Conservation (phyloP, 2,113 vertebrate genomes). For the Sylvia atricapilla region DNA sequence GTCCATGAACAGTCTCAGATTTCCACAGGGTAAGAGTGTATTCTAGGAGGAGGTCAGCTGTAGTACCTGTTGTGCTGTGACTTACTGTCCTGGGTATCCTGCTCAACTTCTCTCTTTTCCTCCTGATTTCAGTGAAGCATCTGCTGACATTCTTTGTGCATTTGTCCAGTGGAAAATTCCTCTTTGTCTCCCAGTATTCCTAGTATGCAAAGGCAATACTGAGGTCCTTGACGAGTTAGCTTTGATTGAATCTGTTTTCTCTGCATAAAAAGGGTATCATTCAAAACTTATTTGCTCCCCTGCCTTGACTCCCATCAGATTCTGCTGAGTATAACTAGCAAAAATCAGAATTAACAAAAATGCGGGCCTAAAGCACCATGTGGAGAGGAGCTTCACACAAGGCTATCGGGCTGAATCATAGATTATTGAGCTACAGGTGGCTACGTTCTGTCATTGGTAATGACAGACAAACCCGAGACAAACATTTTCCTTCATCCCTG, state of each 20-base stretch:
- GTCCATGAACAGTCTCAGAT: not conserved
- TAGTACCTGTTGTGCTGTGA: not conserved
- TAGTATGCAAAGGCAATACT: not conserved
- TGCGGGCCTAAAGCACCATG: not conserved
- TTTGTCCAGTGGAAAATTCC: not conserved
- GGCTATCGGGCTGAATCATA: not conserved
- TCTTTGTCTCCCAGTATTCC: not conserved
- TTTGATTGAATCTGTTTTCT: not conserved
- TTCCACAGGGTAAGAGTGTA: not conserved
- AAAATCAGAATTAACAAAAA: not conserved
- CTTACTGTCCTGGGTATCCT: not conserved
- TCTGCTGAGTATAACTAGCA: constrained; percentile 7
- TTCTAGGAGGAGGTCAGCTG: not conserved
- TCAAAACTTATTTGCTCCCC: not conserved
- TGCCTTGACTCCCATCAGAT: not conserved
- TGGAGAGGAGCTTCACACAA: not conserved
- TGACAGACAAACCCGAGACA: not conserved
- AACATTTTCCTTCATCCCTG: not conserved
- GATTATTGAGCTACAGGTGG: constrained; percentile 8
- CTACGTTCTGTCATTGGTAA: not conserved
- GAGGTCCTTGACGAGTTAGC: not conserved
- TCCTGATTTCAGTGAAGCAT: not conserved
- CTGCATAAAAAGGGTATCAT: not conserved
- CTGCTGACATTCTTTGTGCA: not conserved
- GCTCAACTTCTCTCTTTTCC: not conserved